These are phyloP conservation scores for Eubasilissa splendida DNA, from an alignment of 2,888 invertebrate species.

Conservation along the genomic window DNA sequence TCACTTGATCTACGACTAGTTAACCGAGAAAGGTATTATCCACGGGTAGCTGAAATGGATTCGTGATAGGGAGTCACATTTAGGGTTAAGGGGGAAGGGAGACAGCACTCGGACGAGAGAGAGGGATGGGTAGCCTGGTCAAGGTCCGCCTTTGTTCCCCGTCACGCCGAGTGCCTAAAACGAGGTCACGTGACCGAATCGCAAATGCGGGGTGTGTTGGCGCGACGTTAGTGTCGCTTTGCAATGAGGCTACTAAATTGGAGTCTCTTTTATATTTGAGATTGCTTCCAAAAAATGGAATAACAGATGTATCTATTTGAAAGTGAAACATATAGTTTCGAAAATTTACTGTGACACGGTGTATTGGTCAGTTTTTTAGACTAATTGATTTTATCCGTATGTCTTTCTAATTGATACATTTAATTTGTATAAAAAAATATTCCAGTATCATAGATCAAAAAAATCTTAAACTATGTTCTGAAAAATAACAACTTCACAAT, in stretches of 20 bases:
- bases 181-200: slow-evolving; percentile 34
- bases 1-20: no score
- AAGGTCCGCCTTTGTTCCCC: slow-evolving; percentile 36
- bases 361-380: background rate
- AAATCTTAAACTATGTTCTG: no score
- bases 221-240: no score
- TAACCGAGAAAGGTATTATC: no score
- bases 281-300: background rate
- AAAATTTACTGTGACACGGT: background rate
- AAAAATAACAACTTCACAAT: no score
- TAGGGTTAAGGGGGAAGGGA: slow-evolving; percentile 15
- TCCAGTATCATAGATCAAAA: no score
- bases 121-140: slow-evolving; percentile 13
- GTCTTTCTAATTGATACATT: no score
- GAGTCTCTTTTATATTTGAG: background rate
- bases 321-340: background rate
- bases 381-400: no score
- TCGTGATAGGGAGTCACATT: background rate
- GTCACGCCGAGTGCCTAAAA: slow-evolving; percentile 18
- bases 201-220: background rate
- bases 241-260: background rate
- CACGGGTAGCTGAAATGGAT: no score
- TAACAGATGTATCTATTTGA: background rate
- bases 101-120: background rate
- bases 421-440: no score